phyloP scores from a whole-genome alignment of 2,113 vertebrate species.

The Helogale parvula region DNA sequence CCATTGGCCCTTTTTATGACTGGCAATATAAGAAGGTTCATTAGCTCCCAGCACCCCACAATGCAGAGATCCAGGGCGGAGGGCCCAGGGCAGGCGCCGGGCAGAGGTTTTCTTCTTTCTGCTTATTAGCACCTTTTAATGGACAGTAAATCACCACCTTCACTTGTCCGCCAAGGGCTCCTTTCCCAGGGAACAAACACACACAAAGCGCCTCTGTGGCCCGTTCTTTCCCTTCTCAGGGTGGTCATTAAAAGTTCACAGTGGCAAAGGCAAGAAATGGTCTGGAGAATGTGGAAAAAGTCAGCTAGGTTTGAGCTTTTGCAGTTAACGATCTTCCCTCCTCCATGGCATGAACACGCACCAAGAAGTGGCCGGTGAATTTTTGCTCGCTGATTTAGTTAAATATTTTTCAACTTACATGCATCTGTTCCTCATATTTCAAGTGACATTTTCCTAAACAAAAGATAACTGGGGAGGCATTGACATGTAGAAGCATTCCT shows the following conservation, averaged over 20 bases:
- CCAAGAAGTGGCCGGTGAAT: fast-evolving
- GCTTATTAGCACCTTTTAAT: constrained; percentile 42
- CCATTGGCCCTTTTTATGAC: constrained; percentile 30
- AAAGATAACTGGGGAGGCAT: neutral
- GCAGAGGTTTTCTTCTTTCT: neutral
- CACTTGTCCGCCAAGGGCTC: neutral
- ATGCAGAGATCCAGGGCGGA: neutral
- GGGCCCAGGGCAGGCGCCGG: neutral
- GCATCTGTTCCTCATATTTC: neutral
- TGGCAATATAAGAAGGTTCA: constrained; percentile 46
- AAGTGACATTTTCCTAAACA: neutral
- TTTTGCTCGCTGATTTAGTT: neutral
- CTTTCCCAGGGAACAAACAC: neutral
- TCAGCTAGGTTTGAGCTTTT: neutral
- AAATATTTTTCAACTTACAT: neutral
- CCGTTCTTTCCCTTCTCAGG: fast-evolving
- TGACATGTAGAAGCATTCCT: neutral
- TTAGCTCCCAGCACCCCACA: constrained; percentile 15
- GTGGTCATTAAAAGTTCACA: neutral
- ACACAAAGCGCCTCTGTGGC: neutral
- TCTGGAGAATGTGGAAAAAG: neutral
- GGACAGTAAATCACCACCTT: constrained; percentile 5
- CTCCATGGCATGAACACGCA: fast-evolving
- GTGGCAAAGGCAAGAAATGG: neutral
- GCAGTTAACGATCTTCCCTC: fast-evolving